These are phyloP conservation scores for Hemicordylus capensis DNA, from an alignment of 2,113 vertebrate genomes.

Conservation along the genomic window DNA sequence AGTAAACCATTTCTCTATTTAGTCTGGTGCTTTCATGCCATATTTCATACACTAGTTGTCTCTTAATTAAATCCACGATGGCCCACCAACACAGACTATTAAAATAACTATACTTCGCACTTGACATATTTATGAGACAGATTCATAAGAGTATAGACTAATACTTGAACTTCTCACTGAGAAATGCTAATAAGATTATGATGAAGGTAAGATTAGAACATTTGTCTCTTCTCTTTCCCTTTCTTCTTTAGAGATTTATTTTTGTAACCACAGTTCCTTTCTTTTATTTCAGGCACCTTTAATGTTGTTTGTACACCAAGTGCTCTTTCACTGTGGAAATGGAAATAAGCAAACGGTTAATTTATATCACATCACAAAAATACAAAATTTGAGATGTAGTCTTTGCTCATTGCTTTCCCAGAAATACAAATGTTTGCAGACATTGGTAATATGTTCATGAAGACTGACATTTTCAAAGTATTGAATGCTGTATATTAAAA, in stretches of 20 bases:
- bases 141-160: slow-evolving; percentile 79
- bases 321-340: slow-evolving; percentile 63
- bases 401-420: slow-evolving; percentile 38
- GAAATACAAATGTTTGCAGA: slow-evolving; percentile 49
- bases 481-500: slow-evolving; percentile 2
- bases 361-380: slow-evolving; percentile 59
- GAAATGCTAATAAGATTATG: slow-evolving; percentile 84
- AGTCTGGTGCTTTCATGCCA: slow-evolving; percentile 78
- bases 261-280: slow-evolving; percentile 69
- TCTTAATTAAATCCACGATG: slow-evolving; percentile 86
- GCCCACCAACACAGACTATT: slow-evolving; percentile 83
- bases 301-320: slow-evolving; percentile 63
- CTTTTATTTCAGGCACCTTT: slow-evolving; percentile 63
- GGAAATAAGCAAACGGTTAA: slow-evolving; percentile 65
- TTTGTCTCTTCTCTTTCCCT: slow-evolving; percentile 68
- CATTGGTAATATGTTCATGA: slow-evolving; percentile 18
- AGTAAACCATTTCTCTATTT: slow-evolving; percentile 84
- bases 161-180: slow-evolving; percentile 80
- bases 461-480: slow-evolving; percentile 17
- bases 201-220: slow-evolving; percentile 81
- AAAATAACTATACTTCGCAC: slow-evolving; percentile 83
- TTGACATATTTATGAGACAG: slow-evolving; percentile 84
- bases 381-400: slow-evolving; percentile 33
- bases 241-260: slow-evolving; percentile 77
- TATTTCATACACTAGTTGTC: slow-evolving; percentile 85